Conservation (phyloP, 2,113 vertebrate species). For the Anser cygnoides region DNA sequence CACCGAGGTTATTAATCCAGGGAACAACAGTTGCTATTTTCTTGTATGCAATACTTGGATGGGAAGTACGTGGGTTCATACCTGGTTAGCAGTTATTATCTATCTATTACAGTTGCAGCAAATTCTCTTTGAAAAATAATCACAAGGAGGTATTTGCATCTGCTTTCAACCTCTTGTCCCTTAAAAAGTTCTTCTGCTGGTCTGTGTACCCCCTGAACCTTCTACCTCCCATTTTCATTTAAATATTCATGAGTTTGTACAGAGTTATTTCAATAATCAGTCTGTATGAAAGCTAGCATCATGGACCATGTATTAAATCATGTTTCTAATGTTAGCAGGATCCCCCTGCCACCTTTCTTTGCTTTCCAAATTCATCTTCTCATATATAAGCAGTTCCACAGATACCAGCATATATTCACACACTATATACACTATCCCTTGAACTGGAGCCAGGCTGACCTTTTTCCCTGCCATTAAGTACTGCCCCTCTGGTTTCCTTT, state of each 20-base stretch:
- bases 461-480: background rate
- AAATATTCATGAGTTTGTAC: background rate
- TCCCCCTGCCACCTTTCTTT: background rate
- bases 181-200: background rate
- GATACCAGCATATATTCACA: background rate
- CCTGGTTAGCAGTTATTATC: background rate
- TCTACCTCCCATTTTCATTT: background rate
- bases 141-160: background rate
- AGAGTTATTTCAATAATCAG: background rate
- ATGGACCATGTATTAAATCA: background rate
- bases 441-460: background rate
- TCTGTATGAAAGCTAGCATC: background rate
- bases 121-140: background rate
- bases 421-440: background rate
- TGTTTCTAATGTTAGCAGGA: background rate
- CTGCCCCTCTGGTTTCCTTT: background rate
- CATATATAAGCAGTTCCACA: background rate
- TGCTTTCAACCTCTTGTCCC: background rate
- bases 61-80: background rate
- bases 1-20: background rate
- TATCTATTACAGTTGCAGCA: background rate
- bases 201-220: accelerated
- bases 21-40: background rate
- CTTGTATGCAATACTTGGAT: background rate
- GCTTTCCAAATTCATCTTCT: background rate